Base-by-base conservation (phyloP, 2,113 vertebrate species). In the Protomyctophum bolini region DNA sequence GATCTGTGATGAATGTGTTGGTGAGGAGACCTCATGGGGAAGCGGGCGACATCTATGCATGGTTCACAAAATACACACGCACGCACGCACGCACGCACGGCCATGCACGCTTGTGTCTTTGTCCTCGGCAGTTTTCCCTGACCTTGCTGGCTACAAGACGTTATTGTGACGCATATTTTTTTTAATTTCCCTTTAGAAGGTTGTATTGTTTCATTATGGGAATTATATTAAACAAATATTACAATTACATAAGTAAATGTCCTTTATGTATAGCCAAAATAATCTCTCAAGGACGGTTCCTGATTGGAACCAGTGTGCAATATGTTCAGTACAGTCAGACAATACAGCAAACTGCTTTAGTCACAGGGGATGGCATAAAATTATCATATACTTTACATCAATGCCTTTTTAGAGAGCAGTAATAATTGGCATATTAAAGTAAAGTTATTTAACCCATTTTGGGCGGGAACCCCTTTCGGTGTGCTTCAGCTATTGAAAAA, bases 111-210 rank as follows among this genome's bases (percentile, higher is more conserved):
- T 56, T 2, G 28, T 52, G 52, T 12, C 70, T 68, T 67, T 67
- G 14, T 62, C 70, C 51, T 73, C 52, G 41, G 58, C 71, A 10
- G 68, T 58, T 67, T 67, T 54, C 58, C 59, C 52, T 79, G 75
- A 79, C 77, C 65, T 68, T 77, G n/a, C n/a, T n/a, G 47, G 57
- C 51, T 67, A 64, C 48, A 75, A 29, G 48, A 75, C 75, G 77
- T 75, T 60, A 62, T 51, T 66, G 15, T 46, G 9, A 41, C 33
- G 33, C 33, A 41, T 41, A 41, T 41, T 41, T 41, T 4, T 41
- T 41, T 41, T 4, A 2, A 41, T 41, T 3, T 6, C 33, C 33
- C 33, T 64, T 73, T 28, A 29, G 14, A 69, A 29, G 49, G 62
- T 21, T 21, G 21, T 1, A 21, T 21, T 21, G 21, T 21, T 21